A percentile compares a stretch with the other conserved stretches of the same genome.
Conservation (phyloP, 2,888 invertebrate species). For the Sycophila texana region DNA sequence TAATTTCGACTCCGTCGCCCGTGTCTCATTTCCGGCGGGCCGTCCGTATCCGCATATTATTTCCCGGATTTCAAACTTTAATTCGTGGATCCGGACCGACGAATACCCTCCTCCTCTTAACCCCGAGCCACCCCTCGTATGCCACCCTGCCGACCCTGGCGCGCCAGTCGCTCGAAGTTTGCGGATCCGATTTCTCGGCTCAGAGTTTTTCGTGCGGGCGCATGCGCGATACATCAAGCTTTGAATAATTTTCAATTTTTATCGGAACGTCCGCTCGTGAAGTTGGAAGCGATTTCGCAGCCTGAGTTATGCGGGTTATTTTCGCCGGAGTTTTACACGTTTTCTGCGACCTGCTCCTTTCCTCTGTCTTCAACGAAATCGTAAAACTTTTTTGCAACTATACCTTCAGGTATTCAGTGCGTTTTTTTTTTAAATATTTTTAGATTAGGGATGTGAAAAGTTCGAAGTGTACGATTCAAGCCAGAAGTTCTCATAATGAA, state of each 20-base stretch:
- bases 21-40: slow-evolving; percentile 64
- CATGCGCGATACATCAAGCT: slow-evolving; percentile 11
- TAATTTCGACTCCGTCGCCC: slow-evolving; percentile 61
- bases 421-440: neutral
- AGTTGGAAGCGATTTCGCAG: neutral
- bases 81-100: slow-evolving; percentile 59
- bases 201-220: slow-evolving; percentile 8
- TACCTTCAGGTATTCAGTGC: neutral
- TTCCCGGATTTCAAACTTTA: slow-evolving; percentile 67
- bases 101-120: no score
- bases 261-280: neutral
- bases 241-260: slow-evolving; percentile 49
- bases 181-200: slow-evolving; percentile 45
- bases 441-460: no score
- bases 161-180: slow-evolving; percentile 33
- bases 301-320: slow-evolving; percentile 3
- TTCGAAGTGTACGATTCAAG: no score
- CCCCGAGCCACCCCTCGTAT: no score
- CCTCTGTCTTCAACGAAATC: no score
- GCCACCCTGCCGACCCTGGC: no score
- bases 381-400: no score
- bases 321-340: neutral
- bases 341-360: no score
- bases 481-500: no score
- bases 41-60: slow-evolving; percentile 64